Evolutionary conservation across 1,140 invertebrate species (phyloP), one percentile per base, ranked within the genome.

Genomic region (Melanaphis sacchari): DNA sequence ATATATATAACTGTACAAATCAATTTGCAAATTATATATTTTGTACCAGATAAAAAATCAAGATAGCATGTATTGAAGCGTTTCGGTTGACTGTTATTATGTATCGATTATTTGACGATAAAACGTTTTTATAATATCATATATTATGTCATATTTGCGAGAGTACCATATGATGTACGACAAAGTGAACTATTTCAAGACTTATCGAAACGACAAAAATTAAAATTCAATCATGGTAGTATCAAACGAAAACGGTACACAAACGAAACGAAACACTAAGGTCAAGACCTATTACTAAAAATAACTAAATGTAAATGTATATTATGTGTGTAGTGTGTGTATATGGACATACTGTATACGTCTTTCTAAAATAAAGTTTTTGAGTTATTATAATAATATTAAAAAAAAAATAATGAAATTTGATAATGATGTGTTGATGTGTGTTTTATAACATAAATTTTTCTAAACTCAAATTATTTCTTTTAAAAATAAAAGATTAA

Each of bases 281-380:
- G 3, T 9, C 9, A 31, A 59, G 54, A 59, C 54, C 31, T 76
- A 76, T 76, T n/a, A 76, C 31, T 76, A 76, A 15, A 36, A 76
- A 76, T 76, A 2, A 76, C 15, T n/a, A n/a, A 5, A 21, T 76
- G n/a, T n/a, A 76, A 66, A 76, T 76, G 18, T 76, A 26, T 54
- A n/a, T 5, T 66, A 66, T n/a, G 2, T 59, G 54, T 31, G 31
- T 5, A 15, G 2, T 59, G 54, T 31, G 31, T 5, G 31, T 76
- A 76, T 76, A n/a, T 15, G 4, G 31, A 21, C 22, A 5, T 38
- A 8, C 81, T 24, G 76, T 38, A 41, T 4, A 52, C 3, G 22
- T 49, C 36, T 54, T 89, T 89, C 49, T 89, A 89, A 89, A 89
- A 89, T 54, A 52, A 52, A 40, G 11, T 89, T 89, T 89, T 38